Conservation (phyloP, 2,797 vertebrate species). For the Notolepis coatsorum region DNA sequence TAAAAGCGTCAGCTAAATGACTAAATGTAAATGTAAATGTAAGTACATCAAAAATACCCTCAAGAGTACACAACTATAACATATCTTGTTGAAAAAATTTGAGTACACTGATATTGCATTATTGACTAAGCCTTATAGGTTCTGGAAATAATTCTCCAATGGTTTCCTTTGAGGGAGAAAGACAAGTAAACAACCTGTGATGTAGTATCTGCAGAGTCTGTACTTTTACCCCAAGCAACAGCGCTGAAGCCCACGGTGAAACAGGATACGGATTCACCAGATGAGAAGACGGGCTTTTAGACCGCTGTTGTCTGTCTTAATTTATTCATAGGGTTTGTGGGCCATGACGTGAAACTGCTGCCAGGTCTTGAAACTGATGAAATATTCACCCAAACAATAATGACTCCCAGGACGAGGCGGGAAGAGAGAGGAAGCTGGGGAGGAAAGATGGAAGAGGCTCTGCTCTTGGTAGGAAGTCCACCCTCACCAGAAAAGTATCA, state of each 20-base stretch:
- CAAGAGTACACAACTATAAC: too few relatives aligned
- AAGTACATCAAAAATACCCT: too few relatives aligned
- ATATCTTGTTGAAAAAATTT: too few relatives aligned
- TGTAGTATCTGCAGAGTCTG: slow-evolving; percentile 2
- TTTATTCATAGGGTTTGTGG: slow-evolving; percentile 58
- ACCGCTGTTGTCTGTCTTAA: slow-evolving; percentile 47
- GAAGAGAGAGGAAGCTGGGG: slow-evolving; percentile 31
- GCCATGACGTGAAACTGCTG: slow-evolving; percentile 44
- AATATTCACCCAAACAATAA: slow-evolving; percentile 68
- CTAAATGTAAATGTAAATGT: too few relatives aligned
- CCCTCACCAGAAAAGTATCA: too few relatives aligned
- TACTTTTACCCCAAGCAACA: neutral
- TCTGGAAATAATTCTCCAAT: too few relatives aligned
- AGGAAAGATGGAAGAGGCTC: neutral
- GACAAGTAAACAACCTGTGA: neutral
- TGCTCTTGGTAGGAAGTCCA: slow-evolving; percentile 30
- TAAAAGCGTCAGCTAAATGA: too few relatives aligned
- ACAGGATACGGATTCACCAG: slow-evolving; percentile 35
- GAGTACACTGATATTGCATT: too few relatives aligned
- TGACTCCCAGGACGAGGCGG: slow-evolving; percentile 44
- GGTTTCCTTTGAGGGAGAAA: neutral
- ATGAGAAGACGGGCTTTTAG: slow-evolving; percentile 34
- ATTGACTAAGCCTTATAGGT: too few relatives aligned
- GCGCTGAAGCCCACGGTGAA: neutral
- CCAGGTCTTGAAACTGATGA: slow-evolving; percentile 57